These are phyloP conservation scores for Phataginus tetradactyla DNA, from an alignment of 2,797 vertebrate genomes.

Conservation along the genomic window DNA sequence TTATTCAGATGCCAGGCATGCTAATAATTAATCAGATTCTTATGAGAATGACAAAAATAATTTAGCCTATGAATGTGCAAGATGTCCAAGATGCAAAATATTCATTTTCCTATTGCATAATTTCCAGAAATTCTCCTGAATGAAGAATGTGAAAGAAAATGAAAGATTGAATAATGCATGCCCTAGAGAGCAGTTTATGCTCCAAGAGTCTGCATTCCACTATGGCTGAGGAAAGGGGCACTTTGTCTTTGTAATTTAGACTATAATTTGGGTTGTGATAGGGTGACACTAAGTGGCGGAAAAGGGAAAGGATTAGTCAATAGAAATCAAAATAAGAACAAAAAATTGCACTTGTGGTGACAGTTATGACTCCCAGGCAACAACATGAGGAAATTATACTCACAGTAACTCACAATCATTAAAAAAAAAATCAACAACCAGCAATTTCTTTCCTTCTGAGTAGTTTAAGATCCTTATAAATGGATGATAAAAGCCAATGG, in stretches of 20 bases:
- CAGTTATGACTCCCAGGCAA: conserved; percentile 55
- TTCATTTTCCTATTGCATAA: conserved; percentile 4
- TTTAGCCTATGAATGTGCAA: neutral
- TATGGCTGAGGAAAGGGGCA: neutral
- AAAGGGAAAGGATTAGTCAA: conserved; percentile 74
- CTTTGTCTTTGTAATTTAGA: conserved; percentile 57
- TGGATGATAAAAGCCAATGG: neutral
- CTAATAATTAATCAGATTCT: neutral
- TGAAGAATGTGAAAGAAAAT: conserved; percentile 47
- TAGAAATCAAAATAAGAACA: conserved; percentile 74
- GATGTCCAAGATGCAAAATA: conserved; percentile 33
- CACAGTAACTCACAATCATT: conserved; percentile 50
- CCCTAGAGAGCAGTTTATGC: conserved; percentile 32
- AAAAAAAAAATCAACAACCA: conserved; percentile 37
- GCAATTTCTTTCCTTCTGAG: conserved; percentile 26
- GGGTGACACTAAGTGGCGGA: conserved; percentile 75
- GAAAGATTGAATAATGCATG: neutral
- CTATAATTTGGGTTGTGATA: conserved; percentile 62
- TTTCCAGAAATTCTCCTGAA: conserved; percentile 53
- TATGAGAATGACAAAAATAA: conserved; percentile 31
- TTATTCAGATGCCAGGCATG: neutral
- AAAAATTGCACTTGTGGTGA: conserved; percentile 64
- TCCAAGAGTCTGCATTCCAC: neutral
- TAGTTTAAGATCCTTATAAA: conserved; percentile 15
- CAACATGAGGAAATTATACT: conserved; percentile 44